Evolutionary conservation across 2,888 invertebrate species (phyloP).

Genomic region (Clostera curtula): DNA sequence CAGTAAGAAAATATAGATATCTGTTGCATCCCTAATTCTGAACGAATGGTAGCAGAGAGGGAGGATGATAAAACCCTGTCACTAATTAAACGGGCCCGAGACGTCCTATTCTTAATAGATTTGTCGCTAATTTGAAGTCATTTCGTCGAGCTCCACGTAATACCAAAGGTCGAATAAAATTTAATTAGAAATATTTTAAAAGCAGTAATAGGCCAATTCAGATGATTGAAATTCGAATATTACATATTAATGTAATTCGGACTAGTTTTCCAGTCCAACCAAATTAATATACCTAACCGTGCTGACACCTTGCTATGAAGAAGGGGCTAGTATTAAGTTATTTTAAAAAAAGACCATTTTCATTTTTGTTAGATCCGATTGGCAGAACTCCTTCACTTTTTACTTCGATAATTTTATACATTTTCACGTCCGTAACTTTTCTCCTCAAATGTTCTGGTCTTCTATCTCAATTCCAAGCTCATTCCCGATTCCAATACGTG

Average conservation of each 20-base stretch:
- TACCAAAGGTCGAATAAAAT: slow-evolving; percentile 50
- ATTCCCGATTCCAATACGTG: slow-evolving; percentile 73
- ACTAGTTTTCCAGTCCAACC: too few relatives aligned
- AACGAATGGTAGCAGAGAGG: slow-evolving; percentile 57
- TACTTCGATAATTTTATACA: too few relatives aligned
- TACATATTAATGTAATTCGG: too few relatives aligned
- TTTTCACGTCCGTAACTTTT: too few relatives aligned
- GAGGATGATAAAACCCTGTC: slow-evolving; percentile 66
- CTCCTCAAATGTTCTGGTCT: slow-evolving; percentile 57
- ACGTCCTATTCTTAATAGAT: slow-evolving; percentile 67
- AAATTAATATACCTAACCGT: too few relatives aligned
- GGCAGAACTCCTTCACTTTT: too few relatives aligned
- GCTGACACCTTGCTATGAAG: too few relatives aligned
- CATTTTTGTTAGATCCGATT: too few relatives aligned
- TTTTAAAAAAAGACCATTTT: too few relatives aligned
- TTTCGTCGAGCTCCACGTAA: slow-evolving; percentile 44
- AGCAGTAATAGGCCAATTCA: background rate
- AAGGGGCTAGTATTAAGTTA: too few relatives aligned
- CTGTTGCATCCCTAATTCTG: too few relatives aligned
- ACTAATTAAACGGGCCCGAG: slow-evolving; percentile 69
- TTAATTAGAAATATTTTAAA: slow-evolving; percentile 24
- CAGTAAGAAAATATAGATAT: too few relatives aligned
- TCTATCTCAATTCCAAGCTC: slow-evolving; percentile 72
- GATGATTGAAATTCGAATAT: slow-evolving; percentile 14
- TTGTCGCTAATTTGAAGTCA: slow-evolving; percentile 67